Base-by-base conservation (phyloP, 2,113 vertebrate species). In the Ploceus nigricollis region DNA sequence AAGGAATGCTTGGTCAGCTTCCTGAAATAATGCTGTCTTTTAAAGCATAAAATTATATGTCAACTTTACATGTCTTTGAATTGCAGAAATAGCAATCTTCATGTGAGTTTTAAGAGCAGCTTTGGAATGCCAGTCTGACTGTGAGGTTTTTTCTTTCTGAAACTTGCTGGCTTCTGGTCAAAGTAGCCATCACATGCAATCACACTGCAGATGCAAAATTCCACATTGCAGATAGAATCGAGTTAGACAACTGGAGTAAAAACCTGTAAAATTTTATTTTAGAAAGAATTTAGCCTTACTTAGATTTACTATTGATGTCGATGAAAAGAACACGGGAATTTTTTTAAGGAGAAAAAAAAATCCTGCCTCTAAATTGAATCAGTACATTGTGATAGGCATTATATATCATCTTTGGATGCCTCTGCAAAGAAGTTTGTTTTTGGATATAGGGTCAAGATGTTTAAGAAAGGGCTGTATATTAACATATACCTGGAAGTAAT, bases 41-140 rank as follows among this genome's bases (percentile, higher is more conserved):
- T 56, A 82, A 93, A 95, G 77, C 61, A 56, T 85, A 48, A 90
- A 97, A 96, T 91, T 79, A 35, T 33, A 66, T 75, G 27, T 63
- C 50, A 84, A 39, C 10, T 89, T 94, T 78, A 24, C 30, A 61
- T 72, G 48, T 78, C 48, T 90, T 63, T 86, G 82, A 94, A 83
- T 84, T 95, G 85, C 96, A 94, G 60, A 22, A 82, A 37, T 69
- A 89, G 60, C 77, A 94, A 78, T 94, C 31, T 37, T 96, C 63
- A 87, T 84, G 64, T 88, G 76, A 88, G 42, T 95, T 96, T 95
- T 95, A 94, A 90, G 44, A 96, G 61, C 58, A 92, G 23, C 42
- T 89, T 96, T 95, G 58, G 90, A 93, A 73, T 28, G 13, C 27
- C 23, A 13, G 16, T 56, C 81, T 88, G 90, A 53, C 30, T 84